Base-by-base conservation (phyloP, 1,140 invertebrate species). In the Heliconius eleuchia region DNA sequence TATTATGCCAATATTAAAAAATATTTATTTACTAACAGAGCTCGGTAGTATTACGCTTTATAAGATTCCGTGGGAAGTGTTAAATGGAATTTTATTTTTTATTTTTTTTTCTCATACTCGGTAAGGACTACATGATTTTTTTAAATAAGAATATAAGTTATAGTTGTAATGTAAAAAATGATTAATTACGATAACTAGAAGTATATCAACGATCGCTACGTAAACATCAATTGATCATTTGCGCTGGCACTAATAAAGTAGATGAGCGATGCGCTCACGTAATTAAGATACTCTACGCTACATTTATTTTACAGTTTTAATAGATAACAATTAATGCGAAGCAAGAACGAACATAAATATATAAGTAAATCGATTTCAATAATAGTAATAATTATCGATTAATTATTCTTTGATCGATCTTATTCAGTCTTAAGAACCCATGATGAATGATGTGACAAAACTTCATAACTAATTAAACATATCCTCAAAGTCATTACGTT, bases 211-310 rank as follows among this genome's bases (percentile, higher is more conserved):
- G 78, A 79, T n/a, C 72, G 72, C n/a, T 66, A 46, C 55, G 60
- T 55, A 75, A 75, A 75, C 78, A 79, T 18, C 39, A 71, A 81
- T 81, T 81, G 80, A 81, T 81, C 73, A 74, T 74, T 74, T 81
- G 66, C 70, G 72, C 55, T 71, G 50, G 73, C 73, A 70, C 76
- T 81, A 81, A 81, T 78, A 76, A 77, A 74, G 42, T 70, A 78
- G 79, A 80, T 76, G 74, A 71, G 66, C 50, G 79, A 76, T 30
- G 74, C 71, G 52, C 55, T 73, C 71, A 55, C 50, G 39, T 80
- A 80, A 80, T 80, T 39, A 80, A 73, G 79, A 76, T 80, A 73
- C 74, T 30, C 23, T 66, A 55, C 50, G 50, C 7, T 73, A 52
- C 42, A 55, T 50, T 57, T 55, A 57, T 57, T 55, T 57, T 74